These are phyloP conservation scores for Leistus spinibarbis DNA, from an alignment of 2,888 invertebrate genomes.

Conservation along the genomic window DNA sequence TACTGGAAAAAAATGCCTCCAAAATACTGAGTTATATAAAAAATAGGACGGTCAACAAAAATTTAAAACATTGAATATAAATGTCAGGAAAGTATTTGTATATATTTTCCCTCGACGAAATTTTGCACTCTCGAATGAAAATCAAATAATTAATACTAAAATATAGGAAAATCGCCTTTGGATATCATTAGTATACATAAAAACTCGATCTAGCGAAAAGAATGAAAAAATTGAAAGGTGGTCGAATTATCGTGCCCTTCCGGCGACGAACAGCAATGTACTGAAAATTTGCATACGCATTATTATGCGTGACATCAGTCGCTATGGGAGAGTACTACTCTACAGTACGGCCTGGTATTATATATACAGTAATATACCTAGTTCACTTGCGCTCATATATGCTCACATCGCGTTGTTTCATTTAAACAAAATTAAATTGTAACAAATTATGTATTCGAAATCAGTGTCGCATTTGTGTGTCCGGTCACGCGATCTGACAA, in stretches of 20 bases:
- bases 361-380: not conserved
- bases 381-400: conserved; percentile 8
- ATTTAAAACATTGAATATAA: not conserved
- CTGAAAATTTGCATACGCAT: conserved; percentile 17
- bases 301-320: conserved; percentile 13
- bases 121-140: not conserved
- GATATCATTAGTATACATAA: not conserved
- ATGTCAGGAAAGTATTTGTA: not conserved
- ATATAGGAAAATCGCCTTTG: not conserved
- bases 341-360: not conserved
- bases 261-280: not conserved
- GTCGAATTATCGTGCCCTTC: not conserved
- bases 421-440: conserved; percentile 21
- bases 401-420: not conserved
- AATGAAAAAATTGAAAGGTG: not conserved
- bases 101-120: not conserved
- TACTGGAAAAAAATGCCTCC: no score
- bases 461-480: conserved; percentile 18
- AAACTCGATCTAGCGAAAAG: not conserved
- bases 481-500: conserved; percentile 25
- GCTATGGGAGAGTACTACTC: conserved; percentile 1
- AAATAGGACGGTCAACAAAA: not conserved
- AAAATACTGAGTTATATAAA: no score
- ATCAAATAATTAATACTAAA: not conserved
- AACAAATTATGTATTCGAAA: conserved; percentile 25